Base-by-base conservation (phyloP, 2,113 vertebrate species). In the Panthera leo region DNA sequence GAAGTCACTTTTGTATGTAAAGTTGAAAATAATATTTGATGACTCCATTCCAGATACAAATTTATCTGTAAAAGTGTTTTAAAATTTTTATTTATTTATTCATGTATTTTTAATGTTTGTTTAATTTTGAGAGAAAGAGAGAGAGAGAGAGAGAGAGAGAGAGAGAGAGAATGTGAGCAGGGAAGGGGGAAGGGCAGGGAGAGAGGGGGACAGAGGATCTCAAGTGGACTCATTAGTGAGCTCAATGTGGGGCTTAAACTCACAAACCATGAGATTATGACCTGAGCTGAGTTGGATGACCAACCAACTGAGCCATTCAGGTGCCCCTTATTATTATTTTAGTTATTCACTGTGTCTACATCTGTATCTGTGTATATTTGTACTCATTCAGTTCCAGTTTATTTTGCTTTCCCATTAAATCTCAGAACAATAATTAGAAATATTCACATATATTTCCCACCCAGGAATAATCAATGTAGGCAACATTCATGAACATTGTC, bases 371-470 rank as follows among this genome's bases (percentile, higher is more conserved):
- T 34, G 10, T 53, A 31, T 36, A 25, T 53, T 67, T 67, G 45
- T 67, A 78, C 27, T 51, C 34, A 79, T 53, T 79, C 13, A 34
- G 21, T n/a, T 67, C 45, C 11, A 80, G 25, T 87, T 67, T 87
- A 79, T 58, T n/a, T 55, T 58, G 70, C 16, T 88, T 18, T 88
- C n/a, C 29, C 78, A 48, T 88, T 88, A 70, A 94, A 48, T 94
- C 27, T 12, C 19, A 45, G 75, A 88, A 61, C 36, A 80, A 80
- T 71, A 19, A 55, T 70, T 85, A 51, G 4, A 51, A 55, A 42
- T 42, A 45, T 1, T 9, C 8, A 48, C 9, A 36, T n/a, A 51
- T 31, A 51, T 23, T n/a, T 4, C 45, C 29, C 14, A 86, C 71
- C 2, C 18, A 67, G 39, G 61, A 79, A 76, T 34, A 93, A 73